Base-by-base conservation (phyloP, 1,140 invertebrate species). In the Mamestra configurata region DNA sequence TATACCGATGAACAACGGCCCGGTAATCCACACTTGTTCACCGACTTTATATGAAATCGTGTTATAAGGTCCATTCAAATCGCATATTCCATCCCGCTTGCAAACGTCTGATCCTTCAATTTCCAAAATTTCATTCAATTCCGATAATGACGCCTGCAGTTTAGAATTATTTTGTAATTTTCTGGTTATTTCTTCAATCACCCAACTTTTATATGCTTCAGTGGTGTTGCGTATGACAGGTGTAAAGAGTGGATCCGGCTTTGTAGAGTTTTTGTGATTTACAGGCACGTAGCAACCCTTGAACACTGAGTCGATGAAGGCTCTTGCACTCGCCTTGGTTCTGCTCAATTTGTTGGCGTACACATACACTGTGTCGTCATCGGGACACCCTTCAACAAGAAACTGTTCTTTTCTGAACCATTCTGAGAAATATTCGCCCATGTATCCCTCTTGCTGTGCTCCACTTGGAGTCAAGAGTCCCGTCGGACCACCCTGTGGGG, bases 311-410 rank as follows among this genome's bases (percentile, higher is more conserved):
- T 84, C 81, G 0, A 84, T 84, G 78, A 94, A 94, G 2, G 90
- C 91, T 53, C 86, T 82, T 4, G 91, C 92, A 0, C 91, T 86
- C 77, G 84, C 88, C 40, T 77, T 86, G 5, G 92, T 93, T 15
- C 92, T 85, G 57, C 90, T 89, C n/a, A 40, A 79, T 0, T 83
- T 86, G 73, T 94, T 94, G 0, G 91, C 85, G 72, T 90, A 93
- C 68, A 91, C 81, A 75, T 84, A 82, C 24, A 92, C 77, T 8
- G 72, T 35, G 20, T 85, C 78, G 40, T 82, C 53, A 40, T 75
- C 27, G 5, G 91, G 91, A 79, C 92, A 93, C 11, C 31, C 61
- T 18, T 82, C 77, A 10, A 18, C 0, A 13, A 77, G 18, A 35
- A 77, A 64, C 22, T 51, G 5, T 51, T 51, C 40, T 5, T 43